Evolutionary conservation across 2,888 invertebrate genomes (phyloP).

Genomic region (Hofmannophila pseudospretella): DNA sequence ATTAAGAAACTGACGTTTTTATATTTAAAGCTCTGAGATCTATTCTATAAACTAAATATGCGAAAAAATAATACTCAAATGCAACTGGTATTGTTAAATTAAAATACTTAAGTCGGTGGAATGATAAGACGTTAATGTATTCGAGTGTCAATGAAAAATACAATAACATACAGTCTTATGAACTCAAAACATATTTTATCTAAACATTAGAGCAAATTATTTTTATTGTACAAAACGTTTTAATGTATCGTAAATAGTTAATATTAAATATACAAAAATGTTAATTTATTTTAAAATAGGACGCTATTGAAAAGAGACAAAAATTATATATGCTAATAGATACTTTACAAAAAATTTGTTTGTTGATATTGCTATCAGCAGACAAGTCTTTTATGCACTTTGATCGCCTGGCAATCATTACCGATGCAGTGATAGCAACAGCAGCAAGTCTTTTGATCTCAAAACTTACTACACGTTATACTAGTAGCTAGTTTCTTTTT

Average conservation of each 20-base stretch:
- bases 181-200: constrained; percentile 47
- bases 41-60: constrained; percentile 23
- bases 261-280: constrained; percentile 31
- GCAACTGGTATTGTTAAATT: constrained; percentile 53
- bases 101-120: constrained; percentile 70
- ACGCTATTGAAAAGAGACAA: constrained; percentile 41
- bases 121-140: constrained; percentile 56
- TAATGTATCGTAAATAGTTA: constrained; percentile 28
- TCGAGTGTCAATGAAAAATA: constrained; percentile 57
- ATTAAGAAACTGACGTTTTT: constrained; percentile 6
- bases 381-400: too few species aligned
- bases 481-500: constrained; percentile 27
- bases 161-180: constrained; percentile 67
- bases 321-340: constrained; percentile 30
- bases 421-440: constrained; percentile 28
- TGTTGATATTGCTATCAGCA: constrained; percentile 32
- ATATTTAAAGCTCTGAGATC: constrained; percentile 51
- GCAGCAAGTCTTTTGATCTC: constrained; percentile 30
- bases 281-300: constrained; percentile 42
- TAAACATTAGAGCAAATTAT: constrained; percentile 47
- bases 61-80: constrained; percentile 58
- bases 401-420: constrained; percentile 1
- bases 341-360: constrained; percentile 29
- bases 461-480: constrained; percentile 27
- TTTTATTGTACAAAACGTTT: constrained; percentile 44